phyloP scores from a whole-genome alignment of 2,797 vertebrate genomes.

The Trichosurus vulpecula region DNA sequence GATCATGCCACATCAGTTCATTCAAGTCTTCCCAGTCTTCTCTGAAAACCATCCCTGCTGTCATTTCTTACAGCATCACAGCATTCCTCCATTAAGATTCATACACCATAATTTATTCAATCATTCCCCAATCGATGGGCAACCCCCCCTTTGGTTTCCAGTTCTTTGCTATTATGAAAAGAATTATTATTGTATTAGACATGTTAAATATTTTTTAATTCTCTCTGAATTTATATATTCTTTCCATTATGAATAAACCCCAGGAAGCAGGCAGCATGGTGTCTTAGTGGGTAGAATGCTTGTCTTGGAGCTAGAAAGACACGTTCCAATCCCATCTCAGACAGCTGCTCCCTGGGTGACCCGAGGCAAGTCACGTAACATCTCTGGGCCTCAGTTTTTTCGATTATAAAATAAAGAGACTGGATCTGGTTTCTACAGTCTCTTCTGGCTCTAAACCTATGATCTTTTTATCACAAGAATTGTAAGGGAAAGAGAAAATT shows the following conservation, averaged over 20 bases:
- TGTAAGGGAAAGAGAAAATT: not conserved
- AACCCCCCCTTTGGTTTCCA: not conserved
- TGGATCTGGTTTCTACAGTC: not conserved
- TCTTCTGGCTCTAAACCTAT: not conserved
- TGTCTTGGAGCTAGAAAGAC: not conserved
- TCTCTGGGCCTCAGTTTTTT: not conserved
- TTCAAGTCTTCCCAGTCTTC: not conserved
- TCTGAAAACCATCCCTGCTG: not conserved
- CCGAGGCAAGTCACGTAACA: not conserved
- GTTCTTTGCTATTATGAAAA: not conserved
- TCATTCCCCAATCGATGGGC: not conserved
- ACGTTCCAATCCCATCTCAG: not conserved
- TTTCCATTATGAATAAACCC: not conserved
- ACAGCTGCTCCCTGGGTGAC: not conserved
- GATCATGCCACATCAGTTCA: not conserved
- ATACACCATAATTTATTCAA: not conserved
- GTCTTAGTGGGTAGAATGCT: not conserved
- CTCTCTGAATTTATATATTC: not conserved
- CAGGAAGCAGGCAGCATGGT: not conserved
- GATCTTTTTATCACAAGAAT: not conserved
- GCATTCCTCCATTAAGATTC: not conserved
- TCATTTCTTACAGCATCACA: not conserved
- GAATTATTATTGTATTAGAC: not conserved
- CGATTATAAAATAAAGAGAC: not conserved
- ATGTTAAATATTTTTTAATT: not conserved